phyloP scores from a whole-genome alignment of 2,797 vertebrate genomes.

The Gymnopithys bicolor region DNA sequence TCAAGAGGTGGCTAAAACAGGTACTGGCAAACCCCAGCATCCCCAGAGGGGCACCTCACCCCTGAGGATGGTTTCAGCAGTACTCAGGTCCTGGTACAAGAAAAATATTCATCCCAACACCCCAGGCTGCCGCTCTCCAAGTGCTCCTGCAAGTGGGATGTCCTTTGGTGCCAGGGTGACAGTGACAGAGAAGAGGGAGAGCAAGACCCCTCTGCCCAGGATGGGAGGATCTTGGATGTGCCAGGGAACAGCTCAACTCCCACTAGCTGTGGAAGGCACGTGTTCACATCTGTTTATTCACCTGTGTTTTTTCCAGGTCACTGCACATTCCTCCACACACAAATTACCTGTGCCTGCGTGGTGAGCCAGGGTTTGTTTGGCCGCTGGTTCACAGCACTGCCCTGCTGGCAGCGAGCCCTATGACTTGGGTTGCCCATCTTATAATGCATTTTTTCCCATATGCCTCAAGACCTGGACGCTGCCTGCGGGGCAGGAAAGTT shows the following conservation, averaged over 20 bases:
- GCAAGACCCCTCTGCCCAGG: not conserved
- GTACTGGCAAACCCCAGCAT: not conserved
- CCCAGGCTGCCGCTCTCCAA: not conserved
- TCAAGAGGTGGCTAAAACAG: not conserved
- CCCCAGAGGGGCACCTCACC: rapidly evolving
- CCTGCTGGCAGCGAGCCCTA: not conserved
- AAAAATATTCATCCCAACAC: not conserved
- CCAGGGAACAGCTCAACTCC: not conserved
- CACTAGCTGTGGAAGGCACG: not conserved
- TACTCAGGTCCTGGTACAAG: not conserved
- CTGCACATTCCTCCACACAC: not conserved
- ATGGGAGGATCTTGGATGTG: not conserved
- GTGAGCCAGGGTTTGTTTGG: not conserved
- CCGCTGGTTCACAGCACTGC: not conserved
- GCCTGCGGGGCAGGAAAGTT: not conserved
- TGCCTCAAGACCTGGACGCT: not conserved
- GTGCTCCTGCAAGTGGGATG: not conserved
- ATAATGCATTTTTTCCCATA: not conserved
- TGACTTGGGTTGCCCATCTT: rapidly evolving
- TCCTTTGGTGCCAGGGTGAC: not conserved
- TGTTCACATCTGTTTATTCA: not conserved
- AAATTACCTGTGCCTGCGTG: not conserved
- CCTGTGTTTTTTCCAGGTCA: not conserved
- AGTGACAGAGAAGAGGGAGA: not conserved
- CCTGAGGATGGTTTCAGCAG: not conserved